Evolutionary conservation across 2,113 vertebrate genomes (phyloP).

Genomic region (Leuciscus idus): DNA sequence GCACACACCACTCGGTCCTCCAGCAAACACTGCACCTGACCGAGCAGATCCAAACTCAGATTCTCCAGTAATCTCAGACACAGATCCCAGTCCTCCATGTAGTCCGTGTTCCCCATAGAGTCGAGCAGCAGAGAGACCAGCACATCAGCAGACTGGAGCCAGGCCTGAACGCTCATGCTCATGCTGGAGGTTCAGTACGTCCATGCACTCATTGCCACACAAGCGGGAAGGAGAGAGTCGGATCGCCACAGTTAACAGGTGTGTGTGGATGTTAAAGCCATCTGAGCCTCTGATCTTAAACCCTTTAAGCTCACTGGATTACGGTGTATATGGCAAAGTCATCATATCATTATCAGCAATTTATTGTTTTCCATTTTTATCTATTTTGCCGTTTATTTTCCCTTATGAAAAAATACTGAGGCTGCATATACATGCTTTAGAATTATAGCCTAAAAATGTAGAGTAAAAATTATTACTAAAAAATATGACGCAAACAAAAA

Average conservation of each 20-base stretch:
- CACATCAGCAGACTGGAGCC: background rate
- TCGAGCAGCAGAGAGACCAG: constrained; percentile 66
- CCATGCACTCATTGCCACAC: background rate
- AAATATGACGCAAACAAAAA: no score
- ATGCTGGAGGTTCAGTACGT: background rate
- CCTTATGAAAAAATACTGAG: background rate
- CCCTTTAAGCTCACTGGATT: background rate
- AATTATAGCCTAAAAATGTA: background rate
- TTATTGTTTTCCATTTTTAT: background rate
- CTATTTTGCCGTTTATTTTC: background rate
- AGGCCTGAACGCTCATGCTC: background rate
- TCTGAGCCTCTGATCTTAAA: constrained; percentile 26
- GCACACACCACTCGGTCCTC: constrained; percentile 68
- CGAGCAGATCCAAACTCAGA: constrained; percentile 66
- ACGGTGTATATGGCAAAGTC: background rate
- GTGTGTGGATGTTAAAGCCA: constrained; percentile 18
- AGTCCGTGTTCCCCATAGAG: constrained; percentile 52
- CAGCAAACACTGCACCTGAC: constrained; percentile 67
- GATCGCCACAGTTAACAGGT: constrained; percentile 19
- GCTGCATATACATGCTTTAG: background rate
- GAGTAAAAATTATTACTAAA: no score
- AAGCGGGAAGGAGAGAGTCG: background rate
- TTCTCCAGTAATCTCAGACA: constrained; percentile 67
- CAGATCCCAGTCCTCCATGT: constrained; percentile 61
- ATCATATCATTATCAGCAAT: background rate